Evolutionary conservation across 2,797 vertebrate genomes (phyloP), one percentile per base, ranked within the genome.

Genomic region (Microchirus variegatus): DNA sequence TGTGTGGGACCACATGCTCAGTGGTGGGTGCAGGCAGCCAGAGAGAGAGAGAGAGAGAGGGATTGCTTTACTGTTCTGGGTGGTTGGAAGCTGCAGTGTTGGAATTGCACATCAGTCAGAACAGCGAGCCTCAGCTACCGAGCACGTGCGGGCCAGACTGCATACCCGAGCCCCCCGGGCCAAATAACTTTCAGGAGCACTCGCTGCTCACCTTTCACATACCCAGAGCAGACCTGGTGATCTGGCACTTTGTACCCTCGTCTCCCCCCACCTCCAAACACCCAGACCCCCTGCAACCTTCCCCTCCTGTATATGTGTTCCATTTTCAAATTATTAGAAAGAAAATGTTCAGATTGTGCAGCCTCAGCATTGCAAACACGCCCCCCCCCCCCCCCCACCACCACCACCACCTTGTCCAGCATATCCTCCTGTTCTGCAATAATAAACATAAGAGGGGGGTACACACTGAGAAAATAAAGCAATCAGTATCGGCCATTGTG

Each of bases 381-480:
- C 2, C 43, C 43, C 43, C 16, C 16, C 42, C 15, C 15, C 42
- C 11, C 45, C 10, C 2, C 45, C 45, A 3, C 22, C 22, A 22
- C 22, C 5, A 12, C n/a, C 49, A n/a, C 73, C 75, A 72, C 63
- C 70, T 50, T 56, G 73, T 80, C 67, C 82, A 45, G 78, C 83
- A 89, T 91, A 88, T 85, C 80, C 80, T 73, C 80, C 83, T 67
- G 75, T 89, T 87, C 87, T 91, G 82, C 85, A 91, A 93, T 89
- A 93, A 93, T 91, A 93, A 90, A 86, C 84, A 70, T 67, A 13
- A 74, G 82, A 82, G 75, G 81, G 85, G 89, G 87, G 88, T 75
- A 83, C 82, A 78, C 78, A 42, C 77, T 90, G 87, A 87, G 82
- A 90, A 92, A 92, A 92, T 90, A 92, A 91, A 91, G 87, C 86